These are phyloP conservation scores for Myotis planiceps DNA, from an alignment of 2,797 vertebrate genomes.

Conservation along the genomic window DNA sequence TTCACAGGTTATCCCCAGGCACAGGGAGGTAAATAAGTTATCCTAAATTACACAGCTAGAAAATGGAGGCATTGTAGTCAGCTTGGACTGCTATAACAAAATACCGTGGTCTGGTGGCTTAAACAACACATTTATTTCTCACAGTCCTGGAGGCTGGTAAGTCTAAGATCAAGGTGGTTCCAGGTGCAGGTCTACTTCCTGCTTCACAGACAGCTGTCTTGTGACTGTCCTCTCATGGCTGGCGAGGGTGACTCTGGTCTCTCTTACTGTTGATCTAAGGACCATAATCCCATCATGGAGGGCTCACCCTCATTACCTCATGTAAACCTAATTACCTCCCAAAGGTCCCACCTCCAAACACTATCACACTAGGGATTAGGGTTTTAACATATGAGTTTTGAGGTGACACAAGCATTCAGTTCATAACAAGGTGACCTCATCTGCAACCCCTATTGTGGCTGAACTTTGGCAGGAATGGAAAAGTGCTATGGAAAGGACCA, in stretches of 20 bases:
- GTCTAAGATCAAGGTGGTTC: background rate
- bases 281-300: background rate
- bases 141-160: background rate
- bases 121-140: background rate
- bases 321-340: background rate
- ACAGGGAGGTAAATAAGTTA: background rate
- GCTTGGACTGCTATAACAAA: background rate
- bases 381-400: background rate
- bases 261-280: background rate
- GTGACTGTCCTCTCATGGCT: background rate
- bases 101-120: background rate
- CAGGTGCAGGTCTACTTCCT: background rate
- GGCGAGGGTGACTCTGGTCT: background rate
- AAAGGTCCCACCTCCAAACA: background rate
- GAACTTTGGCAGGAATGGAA: background rate
- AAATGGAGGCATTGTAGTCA: background rate
- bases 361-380: background rate
- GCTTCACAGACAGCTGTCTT: background rate
- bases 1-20: background rate
- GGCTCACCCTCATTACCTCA: background rate
- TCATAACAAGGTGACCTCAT: background rate
- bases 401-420: background rate
- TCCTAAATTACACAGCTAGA: background rate
- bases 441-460: fast-evolving
- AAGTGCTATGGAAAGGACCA: background rate